Conservation (phyloP, 2,113 vertebrate genomes). For the Eolophus roseicapilla region DNA sequence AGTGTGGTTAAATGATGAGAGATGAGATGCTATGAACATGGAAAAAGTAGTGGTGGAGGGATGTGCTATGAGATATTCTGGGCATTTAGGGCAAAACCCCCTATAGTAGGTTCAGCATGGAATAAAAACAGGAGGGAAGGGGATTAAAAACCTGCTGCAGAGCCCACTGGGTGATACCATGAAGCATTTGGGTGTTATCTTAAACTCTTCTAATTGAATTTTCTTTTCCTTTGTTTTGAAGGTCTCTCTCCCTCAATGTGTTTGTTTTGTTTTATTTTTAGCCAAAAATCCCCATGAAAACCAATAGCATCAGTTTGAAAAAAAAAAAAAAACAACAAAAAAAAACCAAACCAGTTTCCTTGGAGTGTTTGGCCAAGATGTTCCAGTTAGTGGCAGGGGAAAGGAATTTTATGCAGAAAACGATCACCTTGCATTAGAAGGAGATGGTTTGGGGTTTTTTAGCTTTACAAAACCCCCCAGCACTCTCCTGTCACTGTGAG, state of each 20-base stretch:
- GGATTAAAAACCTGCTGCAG: not conserved
- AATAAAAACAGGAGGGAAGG: not conserved
- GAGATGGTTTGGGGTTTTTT: not conserved
- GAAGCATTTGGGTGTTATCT: not conserved
- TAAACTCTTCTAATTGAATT: not conserved
- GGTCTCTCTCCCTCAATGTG: not conserved
- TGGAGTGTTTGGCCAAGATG: not conserved
- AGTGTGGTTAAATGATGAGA: not conserved
- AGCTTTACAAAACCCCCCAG: not conserved
- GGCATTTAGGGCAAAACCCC: not conserved
- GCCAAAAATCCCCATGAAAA: not conserved
- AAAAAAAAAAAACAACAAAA: not conserved
- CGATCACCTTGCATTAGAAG: not conserved
- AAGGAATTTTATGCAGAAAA: not conserved
- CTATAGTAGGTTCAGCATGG: not conserved
- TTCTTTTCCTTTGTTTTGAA: not conserved
- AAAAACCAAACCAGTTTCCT: not conserved
- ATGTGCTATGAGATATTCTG: not conserved
- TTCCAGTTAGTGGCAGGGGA: accelerated
- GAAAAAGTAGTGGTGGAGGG: not conserved
- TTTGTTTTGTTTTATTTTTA: not conserved
- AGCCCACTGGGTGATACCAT: not conserved
- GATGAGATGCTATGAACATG: accelerated
- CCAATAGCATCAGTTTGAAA: not conserved
- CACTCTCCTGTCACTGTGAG: not conserved